Base-by-base conservation (phyloP, 1,140 invertebrate species). In the Euborellia annulipes region DNA sequence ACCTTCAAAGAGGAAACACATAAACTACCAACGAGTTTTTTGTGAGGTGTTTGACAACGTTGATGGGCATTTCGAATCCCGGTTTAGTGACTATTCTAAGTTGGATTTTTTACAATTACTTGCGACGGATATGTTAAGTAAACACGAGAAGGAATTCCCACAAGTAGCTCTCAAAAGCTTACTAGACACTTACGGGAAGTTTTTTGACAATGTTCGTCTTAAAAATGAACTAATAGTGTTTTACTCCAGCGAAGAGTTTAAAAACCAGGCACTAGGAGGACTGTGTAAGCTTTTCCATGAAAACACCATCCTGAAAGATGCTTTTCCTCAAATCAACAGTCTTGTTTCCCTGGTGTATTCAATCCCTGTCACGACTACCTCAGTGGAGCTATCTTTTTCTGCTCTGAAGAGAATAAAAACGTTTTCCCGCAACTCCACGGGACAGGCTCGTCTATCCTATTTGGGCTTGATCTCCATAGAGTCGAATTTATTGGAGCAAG, bases 1-100 rank as follows among this genome's bases (percentile, higher is more conserved):
- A 4, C 20, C 19, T 3, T 16, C 3, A 11, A 13, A 30, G 2
- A 3, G 11, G 3, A 17, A 3, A n/a, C 14, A 17, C 4, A 6
- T 7, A 3, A 6, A 19, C 2, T 41, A 13, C 37, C n/a, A 41
- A 23, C 6, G 7, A 14, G 11, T 41, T 3, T 42, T 22, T 41
- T 41, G 9, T 27, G 45, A 46, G 9, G 32, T 46, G 21, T 41
- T 46, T 14, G 19, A 46, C 17, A 19, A 46, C 8, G 17, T 46
- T 41, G 9, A 18, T 11, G n/a, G 11, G 16, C 36, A 46, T 21
- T n/a, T 46, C 13, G 37, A 46, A 22, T 4, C 17, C 13, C n/a
- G 22, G 16, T 46, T 46, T 42, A 36, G 3, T 36, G 36, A 18
- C 32, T 16, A 2, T 8, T 11, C 2, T 13, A 45, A 8, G 11